Conservation (phyloP, 2,113 vertebrate genomes). For the Hippocampus barbouri region DNA sequence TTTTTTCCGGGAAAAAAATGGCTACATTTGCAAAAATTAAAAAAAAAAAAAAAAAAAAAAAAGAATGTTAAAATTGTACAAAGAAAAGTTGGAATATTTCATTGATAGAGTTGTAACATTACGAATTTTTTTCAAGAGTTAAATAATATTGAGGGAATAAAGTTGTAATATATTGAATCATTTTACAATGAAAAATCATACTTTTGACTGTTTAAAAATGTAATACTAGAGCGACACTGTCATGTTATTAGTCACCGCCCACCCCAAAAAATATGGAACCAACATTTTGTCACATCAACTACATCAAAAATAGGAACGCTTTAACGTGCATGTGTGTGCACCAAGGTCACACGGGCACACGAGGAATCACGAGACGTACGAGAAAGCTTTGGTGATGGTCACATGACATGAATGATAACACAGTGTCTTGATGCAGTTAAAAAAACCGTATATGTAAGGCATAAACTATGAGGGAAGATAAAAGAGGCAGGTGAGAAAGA, state of each 20-base stretch:
- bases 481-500: constrained; percentile 8
- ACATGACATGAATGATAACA: constrained; percentile 40
- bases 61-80: too few relatives aligned
- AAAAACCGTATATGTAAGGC: constrained; percentile 29
- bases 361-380: constrained; percentile 10
- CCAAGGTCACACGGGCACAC: constrained; percentile 32
- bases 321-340: not conserved
- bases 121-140: too few relatives aligned
- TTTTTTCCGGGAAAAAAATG: too few relatives aligned
- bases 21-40: too few relatives aligned
- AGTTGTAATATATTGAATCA: not conserved
- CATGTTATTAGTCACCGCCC: not conserved
- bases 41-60: too few relatives aligned
- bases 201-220: not conserved
- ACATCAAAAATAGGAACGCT: not conserved
- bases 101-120: too few relatives aligned
- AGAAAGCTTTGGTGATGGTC: constrained; percentile 25
- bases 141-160: not conserved
- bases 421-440: constrained; percentile 29
- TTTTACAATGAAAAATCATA: not conserved
- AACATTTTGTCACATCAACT: not conserved
- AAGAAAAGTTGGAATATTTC: too few relatives aligned
- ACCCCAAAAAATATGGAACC: not conserved
- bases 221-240: not conserved
- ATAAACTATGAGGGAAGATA: constrained; percentile 27